A percentile compares a stretch with the other conserved stretches of the same genome.
These are phyloP conservation scores for Nothocercus julius DNA, from an alignment of 2,113 vertebrate genomes.

Conservation along the genomic window DNA sequence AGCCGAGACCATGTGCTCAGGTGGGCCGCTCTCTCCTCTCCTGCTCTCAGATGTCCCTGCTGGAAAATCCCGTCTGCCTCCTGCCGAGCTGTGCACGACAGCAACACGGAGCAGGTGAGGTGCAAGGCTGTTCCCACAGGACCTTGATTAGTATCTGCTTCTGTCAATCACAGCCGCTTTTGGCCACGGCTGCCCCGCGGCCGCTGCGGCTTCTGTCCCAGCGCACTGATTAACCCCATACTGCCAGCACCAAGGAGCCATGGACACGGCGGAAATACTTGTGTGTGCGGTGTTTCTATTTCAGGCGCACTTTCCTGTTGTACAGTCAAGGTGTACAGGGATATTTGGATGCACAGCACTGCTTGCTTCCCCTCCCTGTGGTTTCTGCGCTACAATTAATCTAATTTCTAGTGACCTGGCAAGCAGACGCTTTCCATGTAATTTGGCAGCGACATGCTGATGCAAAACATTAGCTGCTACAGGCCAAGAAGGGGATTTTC, in stretches of 20 bases:
- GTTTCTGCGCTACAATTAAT: conserved; percentile 68
- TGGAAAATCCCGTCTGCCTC: not conserved
- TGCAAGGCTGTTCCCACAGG: not conserved
- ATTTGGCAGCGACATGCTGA: conserved; percentile 15
- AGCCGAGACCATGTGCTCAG: not conserved
- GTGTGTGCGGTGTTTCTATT: not conserved
- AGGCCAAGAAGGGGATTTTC: conserved; percentile 46
- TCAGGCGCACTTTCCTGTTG: not conserved
- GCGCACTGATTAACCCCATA: not conserved
- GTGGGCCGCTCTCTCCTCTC: not conserved
- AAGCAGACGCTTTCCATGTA: conserved; percentile 23
- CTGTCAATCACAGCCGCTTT: not conserved
- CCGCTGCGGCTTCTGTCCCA: not conserved
- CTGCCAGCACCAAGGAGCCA: not conserved
- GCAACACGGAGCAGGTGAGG: not conserved
- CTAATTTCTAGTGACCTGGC: conserved; percentile 67
- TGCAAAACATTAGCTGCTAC: not conserved
- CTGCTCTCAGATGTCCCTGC: rapidly evolving
- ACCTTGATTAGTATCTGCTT: not conserved
- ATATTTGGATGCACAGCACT: not conserved
- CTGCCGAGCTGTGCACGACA: not conserved
- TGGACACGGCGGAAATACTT: not conserved
- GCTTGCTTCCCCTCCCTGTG: not conserved
- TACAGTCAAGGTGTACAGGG: not conserved
- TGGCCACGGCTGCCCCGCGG: rapidly evolving